These are phyloP conservation scores for Siniperca obscura DNA, from an alignment of 2,797 vertebrate species.

Conservation along the genomic window DNA sequence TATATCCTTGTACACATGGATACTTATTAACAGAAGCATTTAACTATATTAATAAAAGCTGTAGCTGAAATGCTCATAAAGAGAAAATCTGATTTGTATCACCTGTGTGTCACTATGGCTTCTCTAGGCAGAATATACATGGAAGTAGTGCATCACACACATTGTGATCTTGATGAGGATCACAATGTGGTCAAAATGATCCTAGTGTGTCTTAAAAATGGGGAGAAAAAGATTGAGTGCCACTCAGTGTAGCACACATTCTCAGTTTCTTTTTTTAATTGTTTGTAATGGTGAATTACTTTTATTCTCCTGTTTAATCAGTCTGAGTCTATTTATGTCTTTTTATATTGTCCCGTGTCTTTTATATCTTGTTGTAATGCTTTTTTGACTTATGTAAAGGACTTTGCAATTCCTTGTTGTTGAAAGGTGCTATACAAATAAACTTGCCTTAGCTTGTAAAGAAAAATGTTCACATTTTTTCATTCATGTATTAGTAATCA, in stretches of 20 bases:
- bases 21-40: background rate
- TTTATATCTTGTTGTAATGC: background rate
- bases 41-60: background rate
- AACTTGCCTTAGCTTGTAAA: background rate
- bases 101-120: too few species aligned
- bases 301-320: background rate
- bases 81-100: background rate
- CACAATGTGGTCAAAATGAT: too few species aligned
- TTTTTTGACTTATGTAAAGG: background rate
- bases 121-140: too few species aligned
- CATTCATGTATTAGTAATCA: background rate
- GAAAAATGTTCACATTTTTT: background rate
- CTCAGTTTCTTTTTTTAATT: background rate
- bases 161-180: background rate
- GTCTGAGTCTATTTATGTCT: background rate
- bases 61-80: background rate
- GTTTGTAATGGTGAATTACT: background rate
- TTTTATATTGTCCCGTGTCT: background rate
- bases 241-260: background rate
- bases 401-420: background rate
- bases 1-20: background rate
- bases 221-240: too few species aligned
- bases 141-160: too few species aligned
- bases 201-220: background rate
- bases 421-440: background rate